A percentile compares a stretch with the other conserved stretches of the same genome.
phyloP scores from a whole-genome alignment of 2,797 vertebrate genomes.

The Spinus pinus region DNA sequence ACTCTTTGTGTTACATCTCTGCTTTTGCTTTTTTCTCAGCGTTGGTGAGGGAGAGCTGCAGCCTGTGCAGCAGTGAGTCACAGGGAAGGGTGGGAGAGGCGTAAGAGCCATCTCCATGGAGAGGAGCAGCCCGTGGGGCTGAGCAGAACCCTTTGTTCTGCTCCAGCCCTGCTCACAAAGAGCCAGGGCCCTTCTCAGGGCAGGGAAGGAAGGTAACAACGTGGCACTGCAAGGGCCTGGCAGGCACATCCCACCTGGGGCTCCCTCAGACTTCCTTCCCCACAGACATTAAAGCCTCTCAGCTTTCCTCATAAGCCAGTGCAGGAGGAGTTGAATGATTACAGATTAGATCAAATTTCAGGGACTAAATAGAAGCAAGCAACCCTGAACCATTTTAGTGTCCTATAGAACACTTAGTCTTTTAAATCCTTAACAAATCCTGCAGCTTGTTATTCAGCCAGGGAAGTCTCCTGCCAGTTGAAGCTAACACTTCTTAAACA shows the following conservation, averaged over 20 bases:
- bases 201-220: background rate
- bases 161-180: background rate
- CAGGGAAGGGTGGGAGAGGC: constrained; percentile 27
- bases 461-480: constrained; percentile 7
- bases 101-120: constrained; percentile 32
- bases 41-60: background rate
- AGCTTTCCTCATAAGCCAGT: background rate
- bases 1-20: background rate
- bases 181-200: background rate
- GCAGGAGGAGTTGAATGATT: background rate
- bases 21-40: background rate
- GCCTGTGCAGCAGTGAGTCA: constrained; percentile 30
- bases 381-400: background rate
- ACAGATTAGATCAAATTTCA: background rate
- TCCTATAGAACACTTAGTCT: background rate
- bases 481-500: constrained; percentile 26
- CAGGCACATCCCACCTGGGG: accelerated
- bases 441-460: background rate
- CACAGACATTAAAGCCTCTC: background rate
- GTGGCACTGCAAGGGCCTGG: background rate
- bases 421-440: background rate
- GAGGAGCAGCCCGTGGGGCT: background rate
- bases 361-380: constrained; percentile 1
- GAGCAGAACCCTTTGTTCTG: background rate
- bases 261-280: background rate